Evolutionary conservation across 2,888 invertebrate species (phyloP).

Genomic region (Eristalis pertinax): DNA sequence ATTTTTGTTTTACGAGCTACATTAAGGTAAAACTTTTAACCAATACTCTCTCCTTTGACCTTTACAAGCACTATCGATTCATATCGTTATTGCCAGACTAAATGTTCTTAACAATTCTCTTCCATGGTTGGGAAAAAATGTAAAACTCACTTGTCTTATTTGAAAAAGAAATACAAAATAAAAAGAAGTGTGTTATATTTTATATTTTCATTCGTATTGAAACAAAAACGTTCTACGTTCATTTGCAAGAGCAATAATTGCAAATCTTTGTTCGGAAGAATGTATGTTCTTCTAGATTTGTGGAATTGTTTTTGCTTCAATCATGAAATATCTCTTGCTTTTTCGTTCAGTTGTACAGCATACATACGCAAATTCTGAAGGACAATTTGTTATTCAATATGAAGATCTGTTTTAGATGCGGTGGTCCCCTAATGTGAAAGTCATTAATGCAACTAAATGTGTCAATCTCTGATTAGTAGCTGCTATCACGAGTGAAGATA

Average conservation of each 20-base stretch:
- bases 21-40: slow-evolving; percentile 3
- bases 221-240: not conserved
- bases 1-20: not conserved
- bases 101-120: slow-evolving; percentile 26
- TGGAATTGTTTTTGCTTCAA: not conserved
- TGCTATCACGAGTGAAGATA: too few species aligned
- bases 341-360: not conserved
- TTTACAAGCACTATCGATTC: not conserved
- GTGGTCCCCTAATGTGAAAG: not conserved
- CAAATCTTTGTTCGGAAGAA: not conserved
- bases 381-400: not conserved
- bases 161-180: slow-evolving; percentile 1
- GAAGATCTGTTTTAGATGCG: too few species aligned
- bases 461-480: too few species aligned
- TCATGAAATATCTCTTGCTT: not conserved
- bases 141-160: slow-evolving; percentile 22
- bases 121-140: slow-evolving; percentile 9
- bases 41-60: not conserved
- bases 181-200: too few species aligned
- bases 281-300: too few species aligned
- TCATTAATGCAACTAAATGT: too few species aligned
- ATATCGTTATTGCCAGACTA: not conserved
- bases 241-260: not conserved
- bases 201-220: not conserved
- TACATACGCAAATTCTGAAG: not conserved